Evolutionary conservation across 1,140 invertebrate genomes (phyloP), one percentile per base, ranked within the genome.

Genomic region (Brachionus paranguensis): DNA sequence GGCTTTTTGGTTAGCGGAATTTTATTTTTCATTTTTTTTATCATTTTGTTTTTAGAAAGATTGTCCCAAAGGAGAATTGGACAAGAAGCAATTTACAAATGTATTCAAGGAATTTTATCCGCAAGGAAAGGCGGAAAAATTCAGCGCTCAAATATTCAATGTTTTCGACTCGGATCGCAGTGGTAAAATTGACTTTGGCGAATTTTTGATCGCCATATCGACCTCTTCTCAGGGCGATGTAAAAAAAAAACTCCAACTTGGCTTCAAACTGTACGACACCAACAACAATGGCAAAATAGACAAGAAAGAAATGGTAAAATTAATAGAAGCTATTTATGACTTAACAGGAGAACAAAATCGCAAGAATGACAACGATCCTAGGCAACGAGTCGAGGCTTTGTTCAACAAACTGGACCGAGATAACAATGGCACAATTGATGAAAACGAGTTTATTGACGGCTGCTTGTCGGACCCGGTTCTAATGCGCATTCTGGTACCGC

Each of bases 171-270:
- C 72, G 11, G 55, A 84, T 27, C 33, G 45, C 7, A 45, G 37
- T 78, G 84, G 84, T 17, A 78, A 78, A 68, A 84, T 84, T n/a
- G 83, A 84, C 20, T 84, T 84, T 76, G 29, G 20, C 20, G 83
- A 84, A 45, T 84, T 84, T 65, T 76, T 84, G 29, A 65, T 84
- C 37, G 83, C 83, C 11, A 74, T 76, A 33, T 53, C 50, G 53
- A 60, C 60, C 53, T 76, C 83, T 17, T 74, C 83, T 45, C 68
- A 84, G 7, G 83, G 83, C n/a, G 68, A 84, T 60, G 41, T 65
- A 12, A 47, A 78, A 24, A 43, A 74, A 33, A 84, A 84, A 14
- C 50, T 84, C 2, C 24, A 84, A 45, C 17, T 74, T 14, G 70
- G 45, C 50, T 84, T 84, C 12, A 55, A 78, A 55, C 29, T 84